phyloP scores from a whole-genome alignment of 2,113 vertebrate genomes.

The Pitta sordida region DNA sequence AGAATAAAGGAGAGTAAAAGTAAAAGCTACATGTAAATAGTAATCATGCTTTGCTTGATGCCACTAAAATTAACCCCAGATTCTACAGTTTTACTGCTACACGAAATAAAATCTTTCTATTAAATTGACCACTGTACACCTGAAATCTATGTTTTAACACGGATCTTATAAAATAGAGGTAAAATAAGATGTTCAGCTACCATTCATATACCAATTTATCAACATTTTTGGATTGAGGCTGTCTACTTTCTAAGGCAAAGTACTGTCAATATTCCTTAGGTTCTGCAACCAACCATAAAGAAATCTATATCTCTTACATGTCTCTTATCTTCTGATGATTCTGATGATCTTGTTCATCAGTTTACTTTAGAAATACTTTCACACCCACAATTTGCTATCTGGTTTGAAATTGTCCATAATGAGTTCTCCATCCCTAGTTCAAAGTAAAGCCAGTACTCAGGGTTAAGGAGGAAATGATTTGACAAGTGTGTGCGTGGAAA shows the following conservation, averaged over 20 bases:
- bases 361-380: not conserved
- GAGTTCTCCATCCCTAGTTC: conserved; percentile 13
- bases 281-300: not conserved
- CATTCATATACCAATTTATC: not conserved
- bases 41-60: not conserved
- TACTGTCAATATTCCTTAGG: not conserved
- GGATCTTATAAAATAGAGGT: not conserved
- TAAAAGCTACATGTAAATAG: not conserved
- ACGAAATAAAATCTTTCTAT: not conserved
- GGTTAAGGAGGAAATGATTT: not conserved
- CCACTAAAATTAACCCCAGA: not conserved
- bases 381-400: not conserved
- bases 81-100: not conserved
- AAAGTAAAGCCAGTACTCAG: not conserved
- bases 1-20: not conserved
- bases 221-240: not conserved
- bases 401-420: not conserved
- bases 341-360: not conserved
- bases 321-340: not conserved
- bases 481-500: not conserved
- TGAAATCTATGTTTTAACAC: not conserved
- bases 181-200: not conserved
- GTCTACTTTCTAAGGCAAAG: not conserved
- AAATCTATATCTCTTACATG: not conserved
- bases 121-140: not conserved